Evolutionary conservation across 2,888 invertebrate species (phyloP), one percentile per base, ranked within the genome.

Genomic region (Synanthedon formicaeformis): DNA sequence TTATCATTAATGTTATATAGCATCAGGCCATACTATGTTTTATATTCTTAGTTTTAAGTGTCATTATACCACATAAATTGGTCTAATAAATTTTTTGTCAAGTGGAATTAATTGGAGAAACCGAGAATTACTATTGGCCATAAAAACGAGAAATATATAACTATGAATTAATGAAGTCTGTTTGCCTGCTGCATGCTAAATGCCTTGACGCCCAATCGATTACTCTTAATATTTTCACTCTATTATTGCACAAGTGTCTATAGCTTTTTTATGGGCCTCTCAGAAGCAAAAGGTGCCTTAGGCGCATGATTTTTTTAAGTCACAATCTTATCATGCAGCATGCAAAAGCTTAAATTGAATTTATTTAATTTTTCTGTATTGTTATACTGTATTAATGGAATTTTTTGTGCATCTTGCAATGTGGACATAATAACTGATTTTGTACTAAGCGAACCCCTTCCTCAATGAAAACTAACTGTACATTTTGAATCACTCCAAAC

Each of bases 181-280:
- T 81, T 86, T 86, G 87, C 84, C 80, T 85, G 86, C 87, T 86
- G 87, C 86, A 87, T 87, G 87, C 74, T 75, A 70, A 68, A 65
- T 12, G n/a, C 67, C 64, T 67, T 65, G 70, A 66, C 68, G 74
- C 70, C 68, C 66, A 67, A 62, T 57, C 55, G 53, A 57, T 59
- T 58, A 66, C 61, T 66, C 59, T 64, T 34, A 34, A 34, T 34
- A 34, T 10, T 34, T 52, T 60, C 65, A 67, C 66, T 69, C 71
- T 63, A 65, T 69, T 63, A 65, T 69, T 73, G 75, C 78, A 79
- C 77, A 65, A 61, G 66, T 58, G 34, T 59, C 56, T 63, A 71
- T 58, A 64, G 71, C 73, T 78, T 78, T 62, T 58, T 61, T 67
- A 68, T 68, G 60, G 64, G 71, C 64, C 59, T 66, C 68, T 65